phyloP scores from a whole-genome alignment of 2,888 invertebrate genomes.

The Unio delphinus region DNA sequence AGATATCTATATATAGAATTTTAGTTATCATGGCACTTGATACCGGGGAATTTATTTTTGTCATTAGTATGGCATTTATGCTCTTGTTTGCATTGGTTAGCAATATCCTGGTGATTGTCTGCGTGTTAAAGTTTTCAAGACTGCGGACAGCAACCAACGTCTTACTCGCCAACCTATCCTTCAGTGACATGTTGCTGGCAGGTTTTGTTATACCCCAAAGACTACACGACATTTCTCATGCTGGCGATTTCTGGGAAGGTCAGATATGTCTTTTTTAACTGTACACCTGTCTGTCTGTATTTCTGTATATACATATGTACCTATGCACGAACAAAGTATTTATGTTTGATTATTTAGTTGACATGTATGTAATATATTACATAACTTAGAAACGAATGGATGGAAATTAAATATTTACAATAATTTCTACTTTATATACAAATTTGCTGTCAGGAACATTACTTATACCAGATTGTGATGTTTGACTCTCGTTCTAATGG shows the following conservation, averaged over 20 bases:
- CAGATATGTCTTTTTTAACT: slow-evolving; percentile 5
- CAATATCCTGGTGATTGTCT: slow-evolving; percentile 46
- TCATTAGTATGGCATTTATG: slow-evolving; percentile 25
- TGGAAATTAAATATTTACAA: too few relatives aligned
- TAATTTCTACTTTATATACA: too few relatives aligned
- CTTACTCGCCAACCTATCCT: slow-evolving; percentile 57
- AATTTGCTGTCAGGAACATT: too few relatives aligned
- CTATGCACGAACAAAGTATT: too few relatives aligned
- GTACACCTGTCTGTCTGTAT: background rate
- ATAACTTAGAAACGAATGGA: too few relatives aligned
- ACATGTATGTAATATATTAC: too few relatives aligned
- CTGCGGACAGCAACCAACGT: slow-evolving; percentile 55
- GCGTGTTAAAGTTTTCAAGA: slow-evolving; percentile 38
- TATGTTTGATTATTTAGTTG: too few relatives aligned
- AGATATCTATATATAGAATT: too few relatives aligned
- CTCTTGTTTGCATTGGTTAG: slow-evolving; percentile 44
- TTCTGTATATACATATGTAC: too few relatives aligned
- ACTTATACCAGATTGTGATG: too few relatives aligned
- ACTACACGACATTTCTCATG: slow-evolving; percentile 60
- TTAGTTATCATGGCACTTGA: too few relatives aligned
- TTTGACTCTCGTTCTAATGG: too few relatives aligned
- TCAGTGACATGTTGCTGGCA: slow-evolving; percentile 57
- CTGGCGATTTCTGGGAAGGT: slow-evolving; percentile 56
- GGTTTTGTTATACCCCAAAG: slow-evolving; percentile 57
- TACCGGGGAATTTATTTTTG: slow-evolving; percentile 23